These are phyloP conservation scores for Melikaiella ostensackeni DNA, from an alignment of 2,888 invertebrate species.

Conservation along the genomic window DNA sequence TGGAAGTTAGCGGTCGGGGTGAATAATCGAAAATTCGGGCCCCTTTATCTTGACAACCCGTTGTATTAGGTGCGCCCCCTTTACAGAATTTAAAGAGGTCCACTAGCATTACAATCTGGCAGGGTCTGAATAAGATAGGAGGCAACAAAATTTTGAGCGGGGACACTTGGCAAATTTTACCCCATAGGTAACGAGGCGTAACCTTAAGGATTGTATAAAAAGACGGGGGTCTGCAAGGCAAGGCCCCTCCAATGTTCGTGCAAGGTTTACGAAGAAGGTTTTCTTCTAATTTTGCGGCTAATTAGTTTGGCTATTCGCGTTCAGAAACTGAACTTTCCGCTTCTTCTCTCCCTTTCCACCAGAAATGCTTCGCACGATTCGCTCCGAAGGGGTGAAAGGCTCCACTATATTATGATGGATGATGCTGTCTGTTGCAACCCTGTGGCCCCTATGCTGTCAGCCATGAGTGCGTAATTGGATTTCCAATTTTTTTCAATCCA, in stretches of 20 bases:
- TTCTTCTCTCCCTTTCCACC: neutral
- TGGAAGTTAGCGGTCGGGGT: too few relatives aligned
- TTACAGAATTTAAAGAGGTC: too few relatives aligned
- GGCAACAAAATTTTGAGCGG: too few relatives aligned
- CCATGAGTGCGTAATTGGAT: conserved; percentile 34
- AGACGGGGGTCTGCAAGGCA: neutral
- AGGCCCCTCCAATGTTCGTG: neutral
- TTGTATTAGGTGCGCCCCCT: too few relatives aligned
- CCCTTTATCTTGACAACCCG: too few relatives aligned
- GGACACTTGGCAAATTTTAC: too few relatives aligned
- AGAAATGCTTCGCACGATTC: conserved; percentile 26
- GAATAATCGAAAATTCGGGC: too few relatives aligned
- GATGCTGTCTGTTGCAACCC: conserved; percentile 26
- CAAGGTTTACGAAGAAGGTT: conserved; percentile 12
- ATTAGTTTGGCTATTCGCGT: conserved; percentile 12
- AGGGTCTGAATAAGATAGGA: too few relatives aligned
- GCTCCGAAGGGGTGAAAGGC: conserved; percentile 11
- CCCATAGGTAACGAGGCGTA: conserved; percentile 14
- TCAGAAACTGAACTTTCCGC: conserved; percentile 15
- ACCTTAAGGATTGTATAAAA: conserved; percentile 6
- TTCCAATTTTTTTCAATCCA: conserved; percentile 33
- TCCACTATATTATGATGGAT: conserved; percentile 33
- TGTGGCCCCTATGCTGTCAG: conserved; percentile 22
- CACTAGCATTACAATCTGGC: too few relatives aligned
- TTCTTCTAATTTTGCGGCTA: conserved; percentile 27